Percentiles rank a stretch among this genome's conserved stretches.
Conservation (phyloP, 1,140 invertebrate species). For the Helicoverpa armigera region DNA sequence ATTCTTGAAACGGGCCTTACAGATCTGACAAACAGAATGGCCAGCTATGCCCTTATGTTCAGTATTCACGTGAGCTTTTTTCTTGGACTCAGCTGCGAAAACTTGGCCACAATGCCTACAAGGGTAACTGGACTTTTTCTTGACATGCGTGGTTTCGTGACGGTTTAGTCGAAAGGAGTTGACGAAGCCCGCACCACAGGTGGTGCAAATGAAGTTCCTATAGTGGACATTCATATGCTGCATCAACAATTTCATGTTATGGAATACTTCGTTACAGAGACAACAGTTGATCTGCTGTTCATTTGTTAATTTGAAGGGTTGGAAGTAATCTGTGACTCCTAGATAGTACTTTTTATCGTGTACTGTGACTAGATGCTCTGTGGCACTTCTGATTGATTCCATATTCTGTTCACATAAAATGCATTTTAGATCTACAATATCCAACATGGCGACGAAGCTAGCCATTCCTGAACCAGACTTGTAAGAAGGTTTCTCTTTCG, state of each 20-base stretch:
- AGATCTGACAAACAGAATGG: conserved; percentile 80
- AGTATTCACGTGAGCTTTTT: conserved; percentile 77
- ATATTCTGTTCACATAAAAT: conserved; percentile 70
- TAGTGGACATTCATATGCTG: conserved; percentile 83
- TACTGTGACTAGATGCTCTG: conserved; percentile 73
- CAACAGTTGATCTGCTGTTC: conserved; percentile 79
- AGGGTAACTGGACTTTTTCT: conserved; percentile 75
- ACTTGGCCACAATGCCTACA: conserved; percentile 75
- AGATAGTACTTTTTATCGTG: conserved; percentile 78
- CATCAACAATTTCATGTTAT: conserved; percentile 81
- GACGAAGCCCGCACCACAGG: conserved; percentile 78
- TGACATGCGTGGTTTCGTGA: conserved; percentile 77
- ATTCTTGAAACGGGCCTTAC: conserved; percentile 80
- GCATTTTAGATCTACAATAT: conserved; percentile 80
- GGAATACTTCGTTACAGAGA: conserved; percentile 73
- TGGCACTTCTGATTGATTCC: conserved; percentile 66
- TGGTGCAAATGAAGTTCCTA: conserved; percentile 80
- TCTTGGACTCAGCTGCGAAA: conserved; percentile 78
- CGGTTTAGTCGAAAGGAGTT: conserved; percentile 77
- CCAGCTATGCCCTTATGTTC: conserved; percentile 82
- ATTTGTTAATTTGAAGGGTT: conserved; percentile 76
- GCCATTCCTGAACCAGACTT: conserved; percentile 76
- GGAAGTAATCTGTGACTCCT: conserved; percentile 77
- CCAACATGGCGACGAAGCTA: conserved; percentile 78
- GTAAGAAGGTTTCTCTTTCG: conserved; percentile 74